These are phyloP conservation scores for Galaxea fascicularis DNA, from an alignment of 92 coral and sea anemone species.

Conservation along the genomic window DNA sequence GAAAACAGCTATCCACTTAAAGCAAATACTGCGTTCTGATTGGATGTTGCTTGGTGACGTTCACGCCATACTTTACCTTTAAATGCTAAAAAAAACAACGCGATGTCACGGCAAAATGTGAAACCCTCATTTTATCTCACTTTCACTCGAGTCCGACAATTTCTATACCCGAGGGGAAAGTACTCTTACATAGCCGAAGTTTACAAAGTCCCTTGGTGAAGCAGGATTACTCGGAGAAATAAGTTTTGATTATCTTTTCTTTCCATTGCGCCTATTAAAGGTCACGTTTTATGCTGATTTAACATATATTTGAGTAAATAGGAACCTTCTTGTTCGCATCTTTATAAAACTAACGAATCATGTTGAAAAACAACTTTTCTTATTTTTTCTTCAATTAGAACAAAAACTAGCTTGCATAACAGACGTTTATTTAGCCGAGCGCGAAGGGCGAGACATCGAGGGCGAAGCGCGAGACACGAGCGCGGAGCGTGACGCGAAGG, in stretches of 20 bases:
- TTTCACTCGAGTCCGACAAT: not conserved
- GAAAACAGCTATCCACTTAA: slow-evolving; percentile 10
- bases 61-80: slow-evolving; percentile 76
- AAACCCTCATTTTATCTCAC: not conserved
- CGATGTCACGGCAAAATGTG: not conserved
- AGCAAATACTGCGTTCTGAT: slow-evolving; percentile 54
- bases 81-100: slow-evolving; percentile 28
- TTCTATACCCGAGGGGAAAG: not conserved
- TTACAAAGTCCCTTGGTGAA: not conserved
- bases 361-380: no score
- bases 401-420: no score
- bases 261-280: not conserved
- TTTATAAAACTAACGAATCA: no score
- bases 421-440: no score
- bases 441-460: no score
- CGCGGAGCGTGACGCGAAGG: no score
- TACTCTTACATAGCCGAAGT: not conserved
- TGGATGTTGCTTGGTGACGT: slow-evolving; percentile 95
- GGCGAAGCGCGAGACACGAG: no score
- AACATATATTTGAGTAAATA: no score
- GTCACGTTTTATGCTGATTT: not conserved
- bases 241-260: not conserved
- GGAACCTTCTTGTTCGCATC: no score
- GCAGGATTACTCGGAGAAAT: not conserved
- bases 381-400: no score